phyloP scores from a whole-genome alignment of 30 jellyfish, hydroid and myxozoan genomes.

The Nemopilema nomurai region DNA sequence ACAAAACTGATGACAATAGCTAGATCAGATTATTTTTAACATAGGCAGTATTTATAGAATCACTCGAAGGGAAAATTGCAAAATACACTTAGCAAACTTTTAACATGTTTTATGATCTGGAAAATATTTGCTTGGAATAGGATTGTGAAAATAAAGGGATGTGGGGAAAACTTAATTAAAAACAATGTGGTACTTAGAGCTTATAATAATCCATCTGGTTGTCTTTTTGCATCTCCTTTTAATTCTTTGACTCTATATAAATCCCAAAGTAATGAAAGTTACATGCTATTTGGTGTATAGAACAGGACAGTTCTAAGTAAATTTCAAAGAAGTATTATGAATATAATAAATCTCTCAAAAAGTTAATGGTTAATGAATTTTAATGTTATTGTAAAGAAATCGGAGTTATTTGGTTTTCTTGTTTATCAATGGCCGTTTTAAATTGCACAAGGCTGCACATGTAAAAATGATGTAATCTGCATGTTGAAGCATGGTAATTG shows the following conservation, averaged over 20 bases:
- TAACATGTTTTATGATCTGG: neutral
- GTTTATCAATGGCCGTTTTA: conserved; percentile 27
- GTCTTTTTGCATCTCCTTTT: neutral
- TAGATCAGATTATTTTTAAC: neutral
- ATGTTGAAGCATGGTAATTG: conserved; percentile 50
- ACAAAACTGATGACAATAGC: neutral
- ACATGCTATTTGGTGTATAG: neutral
- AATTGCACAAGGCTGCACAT: conserved; percentile 67
- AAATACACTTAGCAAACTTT: neutral
- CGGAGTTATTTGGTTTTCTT: neutral
- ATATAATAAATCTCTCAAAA: neutral
- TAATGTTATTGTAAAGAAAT: neutral
- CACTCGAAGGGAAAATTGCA: neutral
- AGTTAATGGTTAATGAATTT: neutral
- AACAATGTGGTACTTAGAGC: neutral
- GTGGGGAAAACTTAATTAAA: neutral
- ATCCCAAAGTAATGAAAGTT: neutral
- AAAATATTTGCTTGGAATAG: neutral
- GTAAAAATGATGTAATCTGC: conserved; percentile 44
- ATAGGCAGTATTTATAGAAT: neutral
- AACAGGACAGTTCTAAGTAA: neutral
- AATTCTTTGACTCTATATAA: neutral
- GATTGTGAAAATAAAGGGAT: neutral
- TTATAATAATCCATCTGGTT: neutral
- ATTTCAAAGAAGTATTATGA: neutral